phyloP scores from a whole-genome alignment of 1,140 invertebrate species.

The Colletes latitarsis region DNA sequence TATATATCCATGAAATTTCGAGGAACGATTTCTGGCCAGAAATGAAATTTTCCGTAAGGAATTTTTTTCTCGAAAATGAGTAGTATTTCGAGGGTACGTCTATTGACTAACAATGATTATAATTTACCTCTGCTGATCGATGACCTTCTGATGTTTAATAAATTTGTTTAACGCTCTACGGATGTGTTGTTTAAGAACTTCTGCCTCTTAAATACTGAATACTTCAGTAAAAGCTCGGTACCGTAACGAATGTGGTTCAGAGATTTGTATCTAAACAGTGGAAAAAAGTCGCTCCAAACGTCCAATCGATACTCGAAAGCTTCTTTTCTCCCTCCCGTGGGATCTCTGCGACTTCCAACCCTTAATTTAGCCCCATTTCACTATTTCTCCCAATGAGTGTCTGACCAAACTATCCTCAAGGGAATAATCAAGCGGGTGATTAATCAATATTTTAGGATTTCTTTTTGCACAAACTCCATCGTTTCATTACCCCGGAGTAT shows the following conservation, averaged over 20 bases:
- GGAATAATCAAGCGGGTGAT: neutral
- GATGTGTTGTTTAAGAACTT: neutral
- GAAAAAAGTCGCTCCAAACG: neutral
- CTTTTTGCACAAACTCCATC: no score
- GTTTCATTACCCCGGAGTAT: no score
- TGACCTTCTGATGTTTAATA: no score
- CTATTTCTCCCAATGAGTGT: constrained; percentile 6
- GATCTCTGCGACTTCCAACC: constrained; percentile 10
- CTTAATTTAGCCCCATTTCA: constrained; percentile 32
- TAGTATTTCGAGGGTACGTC: no score
- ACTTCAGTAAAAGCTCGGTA: neutral
- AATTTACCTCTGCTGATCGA: no score
- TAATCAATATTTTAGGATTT: neutral
- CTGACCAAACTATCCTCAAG: neutral
- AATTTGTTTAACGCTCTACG: no score
- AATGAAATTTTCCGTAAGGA: no score
- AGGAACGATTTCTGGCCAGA: no score
- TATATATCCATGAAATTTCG: no score
- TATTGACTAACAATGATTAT: no score
- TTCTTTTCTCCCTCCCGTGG: neutral
- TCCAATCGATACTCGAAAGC: constrained; percentile 25
- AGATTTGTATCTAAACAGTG: neutral
- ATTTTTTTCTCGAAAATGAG: no score
- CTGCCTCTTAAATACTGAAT: neutral
- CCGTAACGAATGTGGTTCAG: neutral